Evolutionary conservation across 1,140 invertebrate species (phyloP).

Genomic region (Belonocnema kinseyi): DNA sequence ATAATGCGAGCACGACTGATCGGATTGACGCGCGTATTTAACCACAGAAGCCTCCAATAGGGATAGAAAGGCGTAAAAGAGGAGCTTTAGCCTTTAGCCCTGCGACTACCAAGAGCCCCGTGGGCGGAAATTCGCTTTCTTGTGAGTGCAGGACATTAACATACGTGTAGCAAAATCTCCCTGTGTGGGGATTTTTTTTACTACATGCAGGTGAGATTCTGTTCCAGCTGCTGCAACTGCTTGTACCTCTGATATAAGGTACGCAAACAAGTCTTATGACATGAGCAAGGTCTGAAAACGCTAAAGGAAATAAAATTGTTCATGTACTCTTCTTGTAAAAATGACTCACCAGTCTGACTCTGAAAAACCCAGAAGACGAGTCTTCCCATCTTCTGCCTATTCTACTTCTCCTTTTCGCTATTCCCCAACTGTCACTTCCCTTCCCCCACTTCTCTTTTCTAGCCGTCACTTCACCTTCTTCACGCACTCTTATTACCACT

Average conservation of each 20-base stretch:
- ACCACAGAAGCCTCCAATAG: slow-evolving; percentile 30
- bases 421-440: no score
- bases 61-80: slow-evolving; percentile 41
- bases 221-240: slow-evolving; percentile 40
- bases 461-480: no score
- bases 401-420: no score
- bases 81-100: slow-evolving; percentile 40
- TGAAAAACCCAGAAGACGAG: no score
- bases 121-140: slow-evolving; percentile 58
- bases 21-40: slow-evolving; percentile 40
- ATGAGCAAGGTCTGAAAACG: no score
- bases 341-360: no score
- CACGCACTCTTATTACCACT: no score
- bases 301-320: no score
- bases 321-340: no score
- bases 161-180: slow-evolving; percentile 47
- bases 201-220: slow-evolving; percentile 50
- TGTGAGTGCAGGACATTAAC: slow-evolving; percentile 53
- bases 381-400: no score
- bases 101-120: slow-evolving; percentile 42
- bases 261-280: no score
- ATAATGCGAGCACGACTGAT: slow-evolving; percentile 39
- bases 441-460: no score
- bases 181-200: slow-evolving; percentile 52
- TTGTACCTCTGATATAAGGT: slow-evolving; percentile 31